A percentile compares a stretch with the other conserved stretches of the same genome.
Evolutionary conservation across 1,140 invertebrate species (phyloP).

Genomic region (Ceratitis capitata): DNA sequence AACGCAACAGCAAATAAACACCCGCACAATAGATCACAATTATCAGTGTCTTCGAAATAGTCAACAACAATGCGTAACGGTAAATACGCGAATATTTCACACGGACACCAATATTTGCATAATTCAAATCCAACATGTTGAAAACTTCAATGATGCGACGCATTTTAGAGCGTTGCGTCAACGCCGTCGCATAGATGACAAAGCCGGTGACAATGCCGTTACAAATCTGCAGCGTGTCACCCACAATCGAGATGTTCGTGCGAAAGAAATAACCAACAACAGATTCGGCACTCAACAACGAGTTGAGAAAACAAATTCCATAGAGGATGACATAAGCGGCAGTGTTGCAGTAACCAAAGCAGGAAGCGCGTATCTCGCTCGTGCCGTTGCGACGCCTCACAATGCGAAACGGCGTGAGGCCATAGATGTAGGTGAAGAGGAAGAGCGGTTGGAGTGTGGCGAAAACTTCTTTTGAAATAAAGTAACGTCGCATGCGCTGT

Average conservation of each 20-base stretch:
- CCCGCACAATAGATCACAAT: slow-evolving; percentile 53
- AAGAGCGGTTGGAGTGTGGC: slow-evolving; percentile 55
- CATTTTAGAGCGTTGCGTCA: slow-evolving; percentile 42
- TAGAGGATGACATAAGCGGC: slow-evolving; percentile 55
- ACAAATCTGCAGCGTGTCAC: slow-evolving; percentile 59
- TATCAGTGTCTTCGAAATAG: slow-evolving; percentile 48
- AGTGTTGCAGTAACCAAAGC: slow-evolving; percentile 55
- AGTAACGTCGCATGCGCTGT: slow-evolving; percentile 17
- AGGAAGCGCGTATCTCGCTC: slow-evolving; percentile 43
- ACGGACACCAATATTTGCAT: slow-evolving; percentile 52
- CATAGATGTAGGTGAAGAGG: slow-evolving; percentile 55
- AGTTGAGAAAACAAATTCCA: slow-evolving; percentile 53
- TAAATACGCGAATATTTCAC: slow-evolving; percentile 56
- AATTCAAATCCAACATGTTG: slow-evolving; percentile 49
- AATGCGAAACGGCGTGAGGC: slow-evolving; percentile 56
- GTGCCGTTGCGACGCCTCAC: slow-evolving; percentile 39
- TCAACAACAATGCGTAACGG: slow-evolving; percentile 47
- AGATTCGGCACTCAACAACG: slow-evolving; percentile 54
- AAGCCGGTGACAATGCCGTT: slow-evolving; percentile 55
- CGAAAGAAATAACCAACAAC: slow-evolving; percentile 62
- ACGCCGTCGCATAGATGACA: slow-evolving; percentile 46
- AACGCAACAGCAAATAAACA: slow-evolving; percentile 40
- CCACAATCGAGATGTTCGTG: slow-evolving; percentile 56
- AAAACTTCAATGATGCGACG: slow-evolving; percentile 52
- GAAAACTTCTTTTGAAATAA: slow-evolving; percentile 41